Base-by-base conservation (phyloP, 1,140 invertebrate genomes). In the Cydia amplana region DNA sequence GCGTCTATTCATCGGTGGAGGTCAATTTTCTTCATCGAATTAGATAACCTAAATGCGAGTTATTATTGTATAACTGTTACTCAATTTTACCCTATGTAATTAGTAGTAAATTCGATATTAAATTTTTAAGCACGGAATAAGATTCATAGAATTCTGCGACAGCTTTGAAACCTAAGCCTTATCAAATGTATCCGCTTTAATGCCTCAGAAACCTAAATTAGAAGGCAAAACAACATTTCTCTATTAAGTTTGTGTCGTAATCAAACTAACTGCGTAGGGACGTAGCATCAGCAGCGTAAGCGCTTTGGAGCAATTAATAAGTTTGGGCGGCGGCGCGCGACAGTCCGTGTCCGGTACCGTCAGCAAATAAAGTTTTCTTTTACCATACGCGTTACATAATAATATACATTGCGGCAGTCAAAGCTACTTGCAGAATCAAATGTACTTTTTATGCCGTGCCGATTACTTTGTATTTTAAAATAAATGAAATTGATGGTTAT, bases 301-400 rank as follows among this genome's bases (percentile, higher is more conserved):
- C 75, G 70, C 76, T 76, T 74, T 76, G 75, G 77, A 79, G 81
- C 85, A 88, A 88, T 88, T 88, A 86, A 83, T 87, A 88, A 88
- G 85, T 87, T 88, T 88, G 76, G 80, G 82, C 77, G 77, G 79
- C 77, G 79, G 82, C 77, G 78, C 80, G 79, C 77, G 76, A 74
- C 76, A 46, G 67, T 25, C 77, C 75, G 43, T 67, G 70, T 32
- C 79, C 84, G 87, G 85, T 87, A 83, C 84, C 79, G 82, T 46
- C 43, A 12, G 72, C 43, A 43, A 18, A 18, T 14, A 5, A 70
- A 70, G 14, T 36, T 9, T 4, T 36, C 4, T 40, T 36, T 23
- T 7, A 60, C 9, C 10, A 20, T 32, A 60, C 18, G 14, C 23
- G 9, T 20, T 23, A 60, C 4, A 12, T 60, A 10, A 10, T 12